Evolutionary conservation across 2,113 vertebrate genomes (phyloP), one percentile per base, ranked within the genome.

Genomic region (Acanthochromis polyacanthus): DNA sequence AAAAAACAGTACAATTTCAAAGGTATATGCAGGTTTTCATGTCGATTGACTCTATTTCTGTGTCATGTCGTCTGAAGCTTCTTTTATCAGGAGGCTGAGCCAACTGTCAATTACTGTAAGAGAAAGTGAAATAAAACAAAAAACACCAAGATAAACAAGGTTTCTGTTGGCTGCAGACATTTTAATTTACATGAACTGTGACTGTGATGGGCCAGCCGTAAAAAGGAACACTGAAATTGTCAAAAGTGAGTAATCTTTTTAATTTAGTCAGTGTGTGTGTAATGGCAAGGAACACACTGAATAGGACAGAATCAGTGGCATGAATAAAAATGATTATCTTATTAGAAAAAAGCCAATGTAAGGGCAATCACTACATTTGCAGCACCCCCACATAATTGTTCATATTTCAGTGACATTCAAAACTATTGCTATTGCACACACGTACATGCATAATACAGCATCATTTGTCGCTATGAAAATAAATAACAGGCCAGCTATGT

Each of bases 191-290:
- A 51, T 75, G 73, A 85, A 84, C 69, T 65, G 79, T 75, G 84
- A 65, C 65, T 82, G 62, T 53, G 76, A 83, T 59, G 76, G 63
- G 50, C 68, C 76, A 32, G 64, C 63, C 4, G 32, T 58, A 73
- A 73, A 78, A 73, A 67, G 46, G 48, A 88, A 76, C 83, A 71
- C 3, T 63, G 68, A 85, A 87, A 86, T 84, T 90, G 89, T 91
- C 91, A 90, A 66, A 88, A 88, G 89, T 91, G 88, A 93, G 52
- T 90, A 85, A 93, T 93, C 83, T 90, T 89, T 92, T 93, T 92
- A 89, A 93, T 91, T 91, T 89, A 82, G 75, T 75, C 67, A 10
- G 87, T 30, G 77, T 87, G 84, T 77, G 87, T 84, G 82, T 89
- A 88, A 88, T 89, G 84, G 48, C 7, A 74, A 75, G 87, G 87